These are phyloP conservation scores for Schmidtea mediterranea DNA, from an alignment of 1,140 invertebrate genomes.

Conservation along the genomic window DNA sequence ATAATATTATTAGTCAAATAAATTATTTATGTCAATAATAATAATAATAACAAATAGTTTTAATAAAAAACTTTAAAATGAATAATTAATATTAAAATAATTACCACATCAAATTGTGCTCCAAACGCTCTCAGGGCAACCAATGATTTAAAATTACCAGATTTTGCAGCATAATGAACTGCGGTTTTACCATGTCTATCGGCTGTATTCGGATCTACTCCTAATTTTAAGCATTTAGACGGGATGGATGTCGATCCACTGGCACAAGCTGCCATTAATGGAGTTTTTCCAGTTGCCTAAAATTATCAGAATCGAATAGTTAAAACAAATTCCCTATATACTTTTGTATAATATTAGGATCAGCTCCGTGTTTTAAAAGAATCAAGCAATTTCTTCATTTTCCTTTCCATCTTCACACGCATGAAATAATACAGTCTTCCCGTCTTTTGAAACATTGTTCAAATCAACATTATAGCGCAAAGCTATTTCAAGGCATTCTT, in stretches of 20 bases:
- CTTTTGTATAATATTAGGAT: constrained; percentile 17
- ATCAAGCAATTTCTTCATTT: constrained; percentile 21
- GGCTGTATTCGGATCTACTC: no score
- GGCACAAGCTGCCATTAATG: constrained; percentile 21
- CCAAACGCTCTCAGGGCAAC: constrained; percentile 18
- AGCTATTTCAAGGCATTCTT: constrained; percentile 20
- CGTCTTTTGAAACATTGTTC: constrained; percentile 20
- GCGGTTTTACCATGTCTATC: constrained; percentile 17
- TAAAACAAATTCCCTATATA: no score
- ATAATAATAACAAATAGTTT: constrained; percentile 6
- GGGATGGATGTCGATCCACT: constrained; percentile 20
- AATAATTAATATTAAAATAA: no score
- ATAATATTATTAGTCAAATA: neutral
- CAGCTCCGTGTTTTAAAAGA: constrained; percentile 19
- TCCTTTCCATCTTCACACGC: constrained; percentile 23
- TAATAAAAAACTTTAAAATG: no score
- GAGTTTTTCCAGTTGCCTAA: constrained; percentile 18
- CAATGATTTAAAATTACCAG: constrained; percentile 14
- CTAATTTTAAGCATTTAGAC: constrained; percentile 17
- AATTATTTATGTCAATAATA: constrained; percentile 8
- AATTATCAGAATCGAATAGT: no score
- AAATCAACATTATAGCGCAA: constrained; percentile 20
- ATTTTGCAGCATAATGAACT: constrained; percentile 22
- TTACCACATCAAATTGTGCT: constrained; percentile 22
- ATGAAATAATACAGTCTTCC: constrained; percentile 19